Percentiles rank a stretch among this genome's conserved stretches.
Evolutionary conservation across 2,888 invertebrate genomes (phyloP).

Genomic region (Eretmocerus hayati): DNA sequence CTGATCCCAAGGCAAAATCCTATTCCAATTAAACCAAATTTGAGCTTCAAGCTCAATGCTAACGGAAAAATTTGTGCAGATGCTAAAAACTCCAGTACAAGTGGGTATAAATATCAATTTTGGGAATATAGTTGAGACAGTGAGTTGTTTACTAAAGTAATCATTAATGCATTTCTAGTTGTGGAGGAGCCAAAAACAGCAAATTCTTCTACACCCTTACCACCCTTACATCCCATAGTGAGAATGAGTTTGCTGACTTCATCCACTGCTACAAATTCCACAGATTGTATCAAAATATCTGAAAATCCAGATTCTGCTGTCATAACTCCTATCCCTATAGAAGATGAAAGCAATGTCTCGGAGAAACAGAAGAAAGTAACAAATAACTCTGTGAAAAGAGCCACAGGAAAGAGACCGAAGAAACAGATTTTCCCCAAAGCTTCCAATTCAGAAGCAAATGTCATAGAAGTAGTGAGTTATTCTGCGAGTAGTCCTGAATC

Average conservation of each 20-base stretch:
- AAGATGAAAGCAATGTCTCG: conserved; percentile 34
- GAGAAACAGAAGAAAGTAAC: conserved; percentile 39
- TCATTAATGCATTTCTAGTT: conserved; percentile 29
- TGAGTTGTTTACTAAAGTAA: not conserved
- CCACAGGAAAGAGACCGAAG: conserved; percentile 38
- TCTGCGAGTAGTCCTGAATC: conserved; percentile 39
- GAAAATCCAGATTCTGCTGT: conserved; percentile 45
- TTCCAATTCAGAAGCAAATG: conserved; percentile 31
- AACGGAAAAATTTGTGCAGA: conserved; percentile 59
- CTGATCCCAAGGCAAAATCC: conserved; percentile 54
- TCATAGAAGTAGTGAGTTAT: conserved; percentile 34
- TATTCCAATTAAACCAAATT: conserved; percentile 51
- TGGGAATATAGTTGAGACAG: not conserved
- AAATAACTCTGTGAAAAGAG: conserved; percentile 39
- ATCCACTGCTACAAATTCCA: conserved; percentile 28
- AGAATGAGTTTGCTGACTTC: conserved; percentile 40
- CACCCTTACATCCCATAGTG: conserved; percentile 43
- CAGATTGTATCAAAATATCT: conserved; percentile 43
- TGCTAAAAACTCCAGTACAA: conserved; percentile 49
- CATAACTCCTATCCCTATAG: conserved; percentile 43
- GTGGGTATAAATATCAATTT: not conserved
- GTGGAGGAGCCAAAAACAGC: conserved; percentile 42
- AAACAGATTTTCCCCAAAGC: conserved; percentile 37
- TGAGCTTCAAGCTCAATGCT: conserved; percentile 47
- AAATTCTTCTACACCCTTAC: conserved; percentile 40